Evolutionary conservation across 2,888 invertebrate genomes (phyloP), one percentile per base, ranked within the genome.

Genomic region (Hirudinaria manillensis): DNA sequence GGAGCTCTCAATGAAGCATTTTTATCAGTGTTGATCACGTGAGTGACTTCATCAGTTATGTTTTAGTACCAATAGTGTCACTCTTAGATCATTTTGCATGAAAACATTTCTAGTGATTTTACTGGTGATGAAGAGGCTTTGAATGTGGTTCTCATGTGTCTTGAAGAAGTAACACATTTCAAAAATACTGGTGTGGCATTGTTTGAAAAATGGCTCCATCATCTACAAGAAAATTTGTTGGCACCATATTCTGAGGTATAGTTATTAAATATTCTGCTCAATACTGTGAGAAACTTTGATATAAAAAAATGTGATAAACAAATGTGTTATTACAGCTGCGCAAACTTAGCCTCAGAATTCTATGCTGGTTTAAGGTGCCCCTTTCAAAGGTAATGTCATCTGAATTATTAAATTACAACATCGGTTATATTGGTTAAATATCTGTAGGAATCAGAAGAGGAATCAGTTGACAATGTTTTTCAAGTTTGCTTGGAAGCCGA

Each of bases 401-500:
- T 45, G 16, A 10, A 16, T 45, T 45, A 45, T 45, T 45, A 45
- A 45, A 45, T 45, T 45, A 45, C 16, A 7, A 61, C 3, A 16
- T 61, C 3, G 10, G 24, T 61, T 7, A 13, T 13, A 56, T 13
- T 4, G 3, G 1, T 19, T 61, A 21, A 61, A 61, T 61, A 19
- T n/a, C n/a, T 45, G 29, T n/a, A 61, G 61, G 61, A 61, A 13
- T 27, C 24, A 21, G 61, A 61, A 27, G 10, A 27, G 13, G 29
- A 61, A 4, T 80, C 80, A 2, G 77, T 77, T 51, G 29, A 77
- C 34, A 79, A 81, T 32, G 84, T 92, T 2, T 92, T 93, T 81
- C 87, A 88, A 29, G 87, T 89, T 75, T 91, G 92, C 78, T 81
- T 85, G 75, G 85, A 88, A 73, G 90, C 92, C 0, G 94, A 94